Percentiles rank a stretch among this genome's conserved stretches.
These are phyloP conservation scores for Rhabditoides inermis DNA, from an alignment of 2,888 invertebrate species.

Conservation along the genomic window DNA sequence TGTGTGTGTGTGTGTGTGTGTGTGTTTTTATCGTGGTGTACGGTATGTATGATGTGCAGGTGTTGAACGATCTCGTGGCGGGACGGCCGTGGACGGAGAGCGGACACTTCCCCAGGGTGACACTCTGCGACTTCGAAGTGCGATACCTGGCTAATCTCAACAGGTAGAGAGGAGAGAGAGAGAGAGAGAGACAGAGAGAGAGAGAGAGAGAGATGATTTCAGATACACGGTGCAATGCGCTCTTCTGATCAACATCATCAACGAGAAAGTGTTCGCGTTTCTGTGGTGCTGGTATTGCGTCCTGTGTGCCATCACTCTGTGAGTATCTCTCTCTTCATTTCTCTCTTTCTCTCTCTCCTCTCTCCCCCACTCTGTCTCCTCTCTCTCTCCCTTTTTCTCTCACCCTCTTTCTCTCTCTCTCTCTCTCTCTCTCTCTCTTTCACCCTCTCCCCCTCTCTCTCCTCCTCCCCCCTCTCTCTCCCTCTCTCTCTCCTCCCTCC, in stretches of 20 bases:
- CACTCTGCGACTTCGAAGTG: conserved; percentile 50
- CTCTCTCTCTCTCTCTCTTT: neutral
- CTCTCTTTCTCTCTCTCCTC: neutral
- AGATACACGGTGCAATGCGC: conserved; percentile 51
- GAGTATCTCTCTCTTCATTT: neutral
- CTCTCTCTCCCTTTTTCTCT: neutral
- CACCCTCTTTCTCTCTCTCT: no score
- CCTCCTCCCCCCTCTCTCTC: no score
- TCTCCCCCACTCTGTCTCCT: neutral
- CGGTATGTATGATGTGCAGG: no score
- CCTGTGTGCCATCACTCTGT: conserved; percentile 39
- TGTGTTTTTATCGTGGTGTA: no score
- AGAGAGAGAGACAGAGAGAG: neutral
- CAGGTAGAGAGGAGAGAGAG: conserved; percentile 21
- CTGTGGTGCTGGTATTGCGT: conserved; percentile 51
- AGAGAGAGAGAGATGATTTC: no score
- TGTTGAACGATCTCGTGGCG: conserved; percentile 37
- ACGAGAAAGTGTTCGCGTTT: conserved; percentile 51
- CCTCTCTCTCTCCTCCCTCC: no score
- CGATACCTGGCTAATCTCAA: conserved; percentile 50
- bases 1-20: no score
- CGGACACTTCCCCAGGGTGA: conserved; percentile 49
- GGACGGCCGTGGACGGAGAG: conserved; percentile 49
- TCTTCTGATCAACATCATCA: conserved; percentile 50
- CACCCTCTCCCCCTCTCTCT: no score